phyloP scores from a whole-genome alignment of 2,888 invertebrate genomes.

The Salticus scenicus region DNA sequence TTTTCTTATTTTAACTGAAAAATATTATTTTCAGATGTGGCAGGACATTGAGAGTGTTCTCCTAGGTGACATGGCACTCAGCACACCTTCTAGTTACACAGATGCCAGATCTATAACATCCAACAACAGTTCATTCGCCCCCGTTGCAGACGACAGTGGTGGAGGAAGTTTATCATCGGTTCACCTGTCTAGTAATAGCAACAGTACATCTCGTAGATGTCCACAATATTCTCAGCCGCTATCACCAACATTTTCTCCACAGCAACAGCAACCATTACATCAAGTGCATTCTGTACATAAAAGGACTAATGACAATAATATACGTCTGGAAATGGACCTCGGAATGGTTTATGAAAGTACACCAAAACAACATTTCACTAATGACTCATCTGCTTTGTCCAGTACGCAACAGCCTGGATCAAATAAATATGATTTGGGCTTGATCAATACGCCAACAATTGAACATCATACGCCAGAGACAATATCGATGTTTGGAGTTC shows the following conservation, averaged over 20 bases:
- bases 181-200: slow-evolving; percentile 20
- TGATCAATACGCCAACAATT: slow-evolving; percentile 34
- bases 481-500: slow-evolving; percentile 40
- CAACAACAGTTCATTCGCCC: slow-evolving; percentile 54
- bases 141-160: slow-evolving; percentile 62
- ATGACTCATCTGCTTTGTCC: slow-evolving; percentile 22
- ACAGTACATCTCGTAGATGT: slow-evolving; percentile 29
- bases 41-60: slow-evolving; percentile 78
- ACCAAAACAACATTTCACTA: slow-evolving; percentile 38
- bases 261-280: slow-evolving; percentile 20
- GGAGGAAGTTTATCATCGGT: slow-evolving; percentile 51
- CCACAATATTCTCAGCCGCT: slow-evolving; percentile 37
- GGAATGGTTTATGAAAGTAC: slow-evolving; percentile 44
- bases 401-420: slow-evolving; percentile 27
- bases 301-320: background rate
- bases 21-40: slow-evolving; percentile 76
- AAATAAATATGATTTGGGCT: slow-evolving; percentile 43
- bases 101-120: slow-evolving; percentile 43
- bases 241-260: slow-evolving; percentile 40
- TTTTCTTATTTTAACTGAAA: background rate
- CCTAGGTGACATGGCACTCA: slow-evolving; percentile 74
- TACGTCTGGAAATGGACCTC: slow-evolving; percentile 49
- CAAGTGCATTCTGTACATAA: slow-evolving; percentile 44
- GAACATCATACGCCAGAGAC: slow-evolving; percentile 47
- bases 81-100: slow-evolving; percentile 39